A percentile compares a stretch with the other conserved stretches of the same genome.
Evolutionary conservation across 1,140 invertebrate species (phyloP).

Genomic region (Scylla paramamosain): DNA sequence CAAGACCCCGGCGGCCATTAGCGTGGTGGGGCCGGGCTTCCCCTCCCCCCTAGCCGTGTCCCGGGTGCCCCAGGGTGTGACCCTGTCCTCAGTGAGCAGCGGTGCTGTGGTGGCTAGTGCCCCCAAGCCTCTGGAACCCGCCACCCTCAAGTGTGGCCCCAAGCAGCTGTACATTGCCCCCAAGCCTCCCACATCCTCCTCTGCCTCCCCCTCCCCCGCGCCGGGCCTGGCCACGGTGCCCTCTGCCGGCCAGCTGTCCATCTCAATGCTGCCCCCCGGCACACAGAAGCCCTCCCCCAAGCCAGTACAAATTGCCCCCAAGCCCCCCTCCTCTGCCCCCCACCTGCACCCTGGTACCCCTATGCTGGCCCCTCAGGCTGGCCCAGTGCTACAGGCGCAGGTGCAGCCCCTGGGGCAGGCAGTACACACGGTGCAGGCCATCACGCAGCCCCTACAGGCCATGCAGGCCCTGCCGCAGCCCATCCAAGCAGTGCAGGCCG

Average conservation of each 20-base stretch:
- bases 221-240: not conserved
- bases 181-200: constrained; percentile 66
- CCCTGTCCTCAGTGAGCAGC: constrained; percentile 60
- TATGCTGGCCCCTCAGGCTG: constrained; percentile 64
- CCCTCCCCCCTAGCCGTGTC: constrained; percentile 37
- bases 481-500: constrained; percentile 71
- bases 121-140: constrained; percentile 52
- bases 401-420: constrained; percentile 68
- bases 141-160: constrained; percentile 57
- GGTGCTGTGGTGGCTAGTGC: not conserved
- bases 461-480: constrained; percentile 72
- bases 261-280: constrained; percentile 61
- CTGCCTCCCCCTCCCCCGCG: constrained; percentile 28
- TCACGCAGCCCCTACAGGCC: constrained; percentile 72
- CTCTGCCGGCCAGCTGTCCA: constrained; percentile 44
- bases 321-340: constrained; percentile 63
- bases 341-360: constrained; percentile 60
- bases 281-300: constrained; percentile 67
- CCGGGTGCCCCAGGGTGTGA: constrained; percentile 39
- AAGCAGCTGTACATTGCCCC: constrained; percentile 77
- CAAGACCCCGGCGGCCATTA: constrained; percentile 61
- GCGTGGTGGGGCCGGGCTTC: constrained; percentile 49
- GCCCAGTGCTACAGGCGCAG: constrained; percentile 71
- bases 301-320: constrained; percentile 77
- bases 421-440: constrained; percentile 68